Percentiles rank a stretch among this genome's conserved stretches.
phyloP scores from a whole-genome alignment of 2,888 invertebrate species.

The Junonia oenone region DNA sequence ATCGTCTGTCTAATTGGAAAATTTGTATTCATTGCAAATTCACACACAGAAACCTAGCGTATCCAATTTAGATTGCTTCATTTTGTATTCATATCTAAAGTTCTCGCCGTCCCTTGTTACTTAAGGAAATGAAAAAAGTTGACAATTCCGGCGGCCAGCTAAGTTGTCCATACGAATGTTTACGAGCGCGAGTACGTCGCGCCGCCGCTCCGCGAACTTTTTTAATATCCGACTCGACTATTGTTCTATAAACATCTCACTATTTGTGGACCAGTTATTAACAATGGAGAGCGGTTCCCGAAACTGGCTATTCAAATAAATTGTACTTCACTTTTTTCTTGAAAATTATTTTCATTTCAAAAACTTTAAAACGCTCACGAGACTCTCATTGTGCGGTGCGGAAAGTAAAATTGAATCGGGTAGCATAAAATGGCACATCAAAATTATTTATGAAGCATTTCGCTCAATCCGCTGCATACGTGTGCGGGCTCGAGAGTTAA shows the following conservation, averaged over 20 bases:
- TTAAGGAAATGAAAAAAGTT: slow-evolving; percentile 30
- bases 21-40: slow-evolving; percentile 8
- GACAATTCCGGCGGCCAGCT: slow-evolving; percentile 16
- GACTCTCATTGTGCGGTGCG: not conserved
- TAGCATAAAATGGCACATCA: not conserved
- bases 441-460: not conserved
- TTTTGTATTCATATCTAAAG: slow-evolving; percentile 23
- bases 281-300: not conserved
- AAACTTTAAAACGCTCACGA: not conserved
- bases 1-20: not conserved
- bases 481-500: not conserved
- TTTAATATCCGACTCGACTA: slow-evolving; percentile 24
- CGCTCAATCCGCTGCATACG: not conserved
- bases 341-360: not conserved
- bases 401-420: not conserved
- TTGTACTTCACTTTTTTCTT: not conserved
- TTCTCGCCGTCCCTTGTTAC: slow-evolving; percentile 21
- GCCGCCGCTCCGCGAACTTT: slow-evolving; percentile 15
- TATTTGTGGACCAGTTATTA: slow-evolving; percentile 4
- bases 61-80: slow-evolving; percentile 12
- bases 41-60: not conserved
- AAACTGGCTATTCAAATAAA: not conserved
- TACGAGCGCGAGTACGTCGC: not conserved
- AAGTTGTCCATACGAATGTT: slow-evolving; percentile 16
- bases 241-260: slow-evolving; percentile 16